Percentiles rank a stretch among this genome's conserved stretches.
Evolutionary conservation across 1,140 invertebrate species (phyloP).

Genomic region (Dinoponera quadriceps): DNA sequence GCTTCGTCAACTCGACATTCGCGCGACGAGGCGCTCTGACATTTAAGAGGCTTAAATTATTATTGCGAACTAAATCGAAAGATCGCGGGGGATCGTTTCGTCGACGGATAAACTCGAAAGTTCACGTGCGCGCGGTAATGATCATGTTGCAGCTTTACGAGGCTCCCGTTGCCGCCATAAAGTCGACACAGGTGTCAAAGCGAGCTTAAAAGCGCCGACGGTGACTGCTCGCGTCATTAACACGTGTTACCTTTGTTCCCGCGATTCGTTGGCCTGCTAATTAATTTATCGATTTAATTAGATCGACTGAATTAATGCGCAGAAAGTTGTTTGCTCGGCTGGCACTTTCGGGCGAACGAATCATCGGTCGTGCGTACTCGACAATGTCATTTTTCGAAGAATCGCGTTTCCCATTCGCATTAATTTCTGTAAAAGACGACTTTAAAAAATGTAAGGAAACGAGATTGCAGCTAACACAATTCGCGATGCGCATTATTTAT

Average conservation of each 20-base stretch:
- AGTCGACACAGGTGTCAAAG: constrained; percentile 51
- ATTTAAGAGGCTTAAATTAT: constrained; percentile 41
- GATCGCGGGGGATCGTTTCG: constrained; percentile 1
- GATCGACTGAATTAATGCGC: constrained; percentile 11
- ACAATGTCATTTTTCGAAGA: background rate
- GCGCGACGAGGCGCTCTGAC: background rate
- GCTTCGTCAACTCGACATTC: background rate
- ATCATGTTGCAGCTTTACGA: constrained; percentile 29
- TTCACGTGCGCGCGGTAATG: background rate
- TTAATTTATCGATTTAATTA: constrained; percentile 50
- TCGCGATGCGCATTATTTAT: background rate
- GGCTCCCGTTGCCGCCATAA: constrained; percentile 13
- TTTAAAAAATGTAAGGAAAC: too few relatives aligned
- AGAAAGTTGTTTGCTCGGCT: constrained; percentile 5
- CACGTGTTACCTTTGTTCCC: constrained; percentile 21
- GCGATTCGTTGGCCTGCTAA: constrained; percentile 36
- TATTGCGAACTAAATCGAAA: constrained; percentile 29
- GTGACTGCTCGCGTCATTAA: constrained; percentile 37
- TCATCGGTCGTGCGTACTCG: background rate
- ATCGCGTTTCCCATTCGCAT: too few relatives aligned
- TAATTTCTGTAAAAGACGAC: too few relatives aligned
- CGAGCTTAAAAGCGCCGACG: constrained; percentile 30
- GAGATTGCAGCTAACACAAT: too few relatives aligned
- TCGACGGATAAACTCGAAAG: background rate
- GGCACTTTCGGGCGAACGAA: background rate